Base-by-base conservation (phyloP, 2,888 invertebrate genomes). In the Palloptera scutellata region DNA sequence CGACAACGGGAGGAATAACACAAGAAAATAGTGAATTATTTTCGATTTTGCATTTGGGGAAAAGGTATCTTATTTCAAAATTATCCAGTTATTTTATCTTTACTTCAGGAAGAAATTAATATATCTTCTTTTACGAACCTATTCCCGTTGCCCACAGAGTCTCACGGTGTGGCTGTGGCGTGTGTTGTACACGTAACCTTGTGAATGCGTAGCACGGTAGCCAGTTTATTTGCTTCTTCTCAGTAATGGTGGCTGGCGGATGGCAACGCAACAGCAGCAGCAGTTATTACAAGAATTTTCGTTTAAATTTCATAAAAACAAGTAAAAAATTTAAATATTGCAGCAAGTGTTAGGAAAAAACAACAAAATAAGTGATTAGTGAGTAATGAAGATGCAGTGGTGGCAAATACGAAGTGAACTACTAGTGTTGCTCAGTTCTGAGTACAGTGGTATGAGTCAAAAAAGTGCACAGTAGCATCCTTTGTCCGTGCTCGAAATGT, bases 151-250 rank as follows among this genome's bases (percentile, higher is more conserved):
- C n/a, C n/a, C n/a, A n/a, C n/a, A 30, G 30, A 30, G 30, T 30
- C 30, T 30, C 30, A 6, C 30, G 30, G 10, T 45, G 45, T 8
- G 15, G 17, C 42, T 19, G 58, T 57, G 48, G 58, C 64, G 58
- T 64, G 64, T 64, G 48, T 42, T 52, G 59, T 52, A 64, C 30
- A 72, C 84, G 84, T 85, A 84, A 84, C 84, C 84, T 85, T 84
- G 83, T 79, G 77, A 78, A 76, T 79, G 84, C 85, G 84, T 84
- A 84, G 79, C 82, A 82, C 85, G 77, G 84, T 80, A 83, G 83
- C 79, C 72, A 72, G 75, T 74, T 30, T 30, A 6, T 30, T 30
- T 30, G 30, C 30, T 30, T 30, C 30, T 30, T 30, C 30, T 30
- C 30, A 30, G 6, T 6, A 30, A 82, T 84, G 77, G 84, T 80